Conservation (phyloP, 1,140 invertebrate species). For the Drosophila azteca region DNA sequence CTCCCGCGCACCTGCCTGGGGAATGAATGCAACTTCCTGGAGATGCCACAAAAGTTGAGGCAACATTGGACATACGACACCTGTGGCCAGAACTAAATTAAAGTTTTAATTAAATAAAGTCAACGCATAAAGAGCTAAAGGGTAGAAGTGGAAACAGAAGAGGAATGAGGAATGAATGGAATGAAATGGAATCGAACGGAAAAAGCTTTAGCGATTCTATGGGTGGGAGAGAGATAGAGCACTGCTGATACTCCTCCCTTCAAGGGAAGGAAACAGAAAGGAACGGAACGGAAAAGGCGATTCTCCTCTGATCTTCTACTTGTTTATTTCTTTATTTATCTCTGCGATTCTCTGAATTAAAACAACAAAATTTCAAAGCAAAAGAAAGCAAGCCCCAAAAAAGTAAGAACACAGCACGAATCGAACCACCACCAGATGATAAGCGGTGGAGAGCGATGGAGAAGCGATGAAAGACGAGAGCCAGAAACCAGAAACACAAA, state of each 20-base stretch:
- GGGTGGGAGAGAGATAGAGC: no score
- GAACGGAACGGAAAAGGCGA: no score
- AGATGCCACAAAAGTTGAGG: constrained; percentile 12
- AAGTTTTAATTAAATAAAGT: constrained; percentile 64
- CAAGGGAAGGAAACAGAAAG: no score
- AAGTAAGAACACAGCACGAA: constrained; percentile 37
- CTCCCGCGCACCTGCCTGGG: neutral
- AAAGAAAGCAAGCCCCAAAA: constrained; percentile 19
- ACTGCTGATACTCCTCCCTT: no score
- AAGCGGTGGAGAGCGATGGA: constrained; percentile 37
- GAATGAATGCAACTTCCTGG: neutral
- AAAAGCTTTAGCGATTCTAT: no score
- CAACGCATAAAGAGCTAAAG: neutral
- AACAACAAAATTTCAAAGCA: constrained; percentile 39
- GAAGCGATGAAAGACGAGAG: constrained; percentile 31
- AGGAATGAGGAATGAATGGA: constrained; percentile 2
- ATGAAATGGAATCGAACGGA: no score
- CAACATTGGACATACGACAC: constrained; percentile 37
- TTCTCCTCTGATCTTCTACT: no score
- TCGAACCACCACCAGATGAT: constrained; percentile 44
- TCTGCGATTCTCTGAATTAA: no score
- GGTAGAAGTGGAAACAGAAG: neutral
- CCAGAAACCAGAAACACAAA: constrained; percentile 34
- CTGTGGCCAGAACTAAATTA: constrained; percentile 63
- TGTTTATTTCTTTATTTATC: no score